phyloP scores from a whole-genome alignment of 2,797 vertebrate species.

The Pteronotus mesoamericanus region DNA sequence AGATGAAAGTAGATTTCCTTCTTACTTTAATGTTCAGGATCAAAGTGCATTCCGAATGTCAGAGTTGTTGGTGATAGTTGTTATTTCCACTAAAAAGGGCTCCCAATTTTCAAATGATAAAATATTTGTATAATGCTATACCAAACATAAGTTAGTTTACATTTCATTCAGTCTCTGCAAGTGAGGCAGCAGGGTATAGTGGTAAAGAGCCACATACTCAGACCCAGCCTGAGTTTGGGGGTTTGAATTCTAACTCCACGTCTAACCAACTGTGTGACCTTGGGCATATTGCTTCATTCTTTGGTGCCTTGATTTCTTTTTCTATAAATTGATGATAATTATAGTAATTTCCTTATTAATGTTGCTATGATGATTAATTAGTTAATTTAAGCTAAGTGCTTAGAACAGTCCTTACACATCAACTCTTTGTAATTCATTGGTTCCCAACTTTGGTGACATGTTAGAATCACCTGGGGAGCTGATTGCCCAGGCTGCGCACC shows the following conservation, averaged over 20 bases:
- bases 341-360: slow-evolving; percentile 22
- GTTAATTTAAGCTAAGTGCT: slow-evolving; percentile 35
- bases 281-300: neutral
- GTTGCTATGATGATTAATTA: neutral
- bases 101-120: neutral
- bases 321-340: slow-evolving; percentile 23
- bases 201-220: neutral
- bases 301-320: slow-evolving; percentile 34
- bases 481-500: neutral
- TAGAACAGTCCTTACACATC: neutral
- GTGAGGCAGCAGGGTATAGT: neutral
- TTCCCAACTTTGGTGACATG: neutral
- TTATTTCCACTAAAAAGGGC: neutral
- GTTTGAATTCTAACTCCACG: slow-evolving; percentile 1
- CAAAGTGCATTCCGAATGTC: neutral
- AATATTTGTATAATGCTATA: neutral
- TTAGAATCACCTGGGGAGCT: neutral
- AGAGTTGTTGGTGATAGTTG: neutral
- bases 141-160: neutral
- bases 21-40: neutral
- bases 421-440: neutral
- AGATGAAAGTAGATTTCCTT: neutral
- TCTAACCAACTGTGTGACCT: neutral
- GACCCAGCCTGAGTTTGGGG: neutral
- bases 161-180: neutral